These are phyloP conservation scores for Athene cunicularia DNA, from an alignment of 2,113 vertebrate species.

Conservation along the genomic window DNA sequence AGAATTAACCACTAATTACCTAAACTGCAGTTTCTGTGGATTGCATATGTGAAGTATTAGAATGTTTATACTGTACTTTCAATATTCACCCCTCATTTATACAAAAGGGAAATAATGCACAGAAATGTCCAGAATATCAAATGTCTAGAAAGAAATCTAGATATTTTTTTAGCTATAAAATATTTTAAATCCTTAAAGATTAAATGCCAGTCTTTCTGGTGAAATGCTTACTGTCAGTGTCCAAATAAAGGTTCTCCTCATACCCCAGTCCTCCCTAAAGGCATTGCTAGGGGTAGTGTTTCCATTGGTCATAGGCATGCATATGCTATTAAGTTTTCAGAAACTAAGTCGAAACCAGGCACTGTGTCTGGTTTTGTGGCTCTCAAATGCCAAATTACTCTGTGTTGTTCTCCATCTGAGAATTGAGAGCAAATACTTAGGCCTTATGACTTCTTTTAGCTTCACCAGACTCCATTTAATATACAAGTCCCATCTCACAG, in stretches of 20 bases:
- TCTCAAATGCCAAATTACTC: not conserved
- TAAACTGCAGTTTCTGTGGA: not conserved
- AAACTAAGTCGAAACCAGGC: not conserved
- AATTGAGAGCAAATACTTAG: not conserved
- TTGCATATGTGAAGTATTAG: not conserved
- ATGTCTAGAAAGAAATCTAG: not conserved
- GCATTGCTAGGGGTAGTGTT: not conserved
- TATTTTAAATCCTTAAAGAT: not conserved
- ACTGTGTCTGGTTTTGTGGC: not conserved
- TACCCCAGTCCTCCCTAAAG: not conserved
- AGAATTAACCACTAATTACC: not conserved
- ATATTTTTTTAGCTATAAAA: not conserved
- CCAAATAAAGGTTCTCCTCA: not conserved
- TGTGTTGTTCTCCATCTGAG: not conserved
- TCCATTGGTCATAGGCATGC: not conserved
- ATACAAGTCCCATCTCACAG: not conserved
- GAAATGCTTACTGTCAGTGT: not conserved
- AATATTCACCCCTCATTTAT: not conserved
- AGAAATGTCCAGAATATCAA: not conserved
- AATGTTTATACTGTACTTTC: not conserved
- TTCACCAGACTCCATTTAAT: not conserved
- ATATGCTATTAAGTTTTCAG: not conserved
- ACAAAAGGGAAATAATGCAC: not conserved
- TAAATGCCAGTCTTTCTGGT: not conserved
- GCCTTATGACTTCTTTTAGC: not conserved